Evolutionary conservation across 1,140 invertebrate species (phyloP).

Genomic region (Drosophila pseudoobscura): DNA sequence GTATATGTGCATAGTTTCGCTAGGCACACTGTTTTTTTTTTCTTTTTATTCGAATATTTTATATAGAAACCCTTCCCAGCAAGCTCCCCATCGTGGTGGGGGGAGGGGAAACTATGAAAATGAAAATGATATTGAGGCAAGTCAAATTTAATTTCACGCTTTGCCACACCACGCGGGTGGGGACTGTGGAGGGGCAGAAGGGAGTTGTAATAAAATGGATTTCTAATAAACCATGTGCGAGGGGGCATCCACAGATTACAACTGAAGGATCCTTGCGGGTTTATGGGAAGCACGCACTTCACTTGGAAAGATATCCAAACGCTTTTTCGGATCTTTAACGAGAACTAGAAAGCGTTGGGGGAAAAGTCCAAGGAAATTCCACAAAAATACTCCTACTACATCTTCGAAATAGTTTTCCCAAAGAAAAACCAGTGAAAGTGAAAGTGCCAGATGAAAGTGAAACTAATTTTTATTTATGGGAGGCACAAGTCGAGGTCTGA

Average conservation of each 20-base stretch:
- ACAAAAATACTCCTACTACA: no score
- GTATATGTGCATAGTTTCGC: neutral
- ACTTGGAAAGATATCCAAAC: no score
- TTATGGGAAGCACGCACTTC: no score
- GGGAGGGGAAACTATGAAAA: constrained; percentile 50
- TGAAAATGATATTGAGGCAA: constrained; percentile 61
- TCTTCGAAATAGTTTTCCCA: constrained; percentile 4
- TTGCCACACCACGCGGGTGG: constrained; percentile 35
- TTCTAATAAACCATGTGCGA: constrained; percentile 38
- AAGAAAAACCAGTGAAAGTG: constrained; percentile 16
- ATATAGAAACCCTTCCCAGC: neutral
- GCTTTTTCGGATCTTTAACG: no score
- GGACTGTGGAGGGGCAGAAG: neutral
- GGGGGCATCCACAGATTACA: neutral
- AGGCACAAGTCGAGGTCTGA: constrained; percentile 3
- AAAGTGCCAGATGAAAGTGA: constrained; percentile 47
- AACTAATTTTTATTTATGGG: constrained; percentile 65
- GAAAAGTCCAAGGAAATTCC: no score
- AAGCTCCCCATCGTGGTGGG: neutral
- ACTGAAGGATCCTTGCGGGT: no score
- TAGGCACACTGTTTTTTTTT: neutral
- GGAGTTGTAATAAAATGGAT: constrained; percentile 45
- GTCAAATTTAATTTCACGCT: constrained; percentile 83
- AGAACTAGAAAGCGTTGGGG: no score
- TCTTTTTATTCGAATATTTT: constrained; percentile 9